phyloP scores from a whole-genome alignment of 35 echinoderm and acorn worm species.

The Nesometra sesokonis region DNA sequence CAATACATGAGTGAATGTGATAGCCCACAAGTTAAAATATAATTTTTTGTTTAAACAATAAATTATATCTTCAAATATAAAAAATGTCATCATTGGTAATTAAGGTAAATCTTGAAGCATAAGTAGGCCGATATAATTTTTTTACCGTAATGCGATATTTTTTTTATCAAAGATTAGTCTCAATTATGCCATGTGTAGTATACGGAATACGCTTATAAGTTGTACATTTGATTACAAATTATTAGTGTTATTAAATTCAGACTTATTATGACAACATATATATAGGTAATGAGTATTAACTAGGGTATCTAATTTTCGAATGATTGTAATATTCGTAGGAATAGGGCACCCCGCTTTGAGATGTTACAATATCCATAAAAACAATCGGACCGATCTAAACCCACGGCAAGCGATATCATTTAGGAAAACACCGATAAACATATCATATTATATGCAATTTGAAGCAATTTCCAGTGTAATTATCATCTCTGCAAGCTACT shows the following conservation, averaged over 20 bases:
- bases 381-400: not conserved
- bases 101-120: no score
- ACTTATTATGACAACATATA: not conserved
- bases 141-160: no score
- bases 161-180: no score
- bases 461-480: not conserved
- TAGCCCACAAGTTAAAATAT: no score
- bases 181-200: no score
- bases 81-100: no score
- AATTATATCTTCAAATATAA: no score
- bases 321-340: not conserved
- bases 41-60: no score
- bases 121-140: no score
- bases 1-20: no score
- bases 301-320: not conserved
- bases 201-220: not conserved
- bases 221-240: not conserved
- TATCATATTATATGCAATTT: not conserved
- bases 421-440: not conserved
- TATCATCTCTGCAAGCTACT: not conserved
- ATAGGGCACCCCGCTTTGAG: not conserved
- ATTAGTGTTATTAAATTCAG: not conserved
- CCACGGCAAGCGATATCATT: not conserved
- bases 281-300: not conserved
- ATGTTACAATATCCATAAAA: not conserved